Evolutionary conservation across 2,888 invertebrate species (phyloP), one percentile per base, ranked within the genome.

Genomic region (Eupithecia subumbrata): DNA sequence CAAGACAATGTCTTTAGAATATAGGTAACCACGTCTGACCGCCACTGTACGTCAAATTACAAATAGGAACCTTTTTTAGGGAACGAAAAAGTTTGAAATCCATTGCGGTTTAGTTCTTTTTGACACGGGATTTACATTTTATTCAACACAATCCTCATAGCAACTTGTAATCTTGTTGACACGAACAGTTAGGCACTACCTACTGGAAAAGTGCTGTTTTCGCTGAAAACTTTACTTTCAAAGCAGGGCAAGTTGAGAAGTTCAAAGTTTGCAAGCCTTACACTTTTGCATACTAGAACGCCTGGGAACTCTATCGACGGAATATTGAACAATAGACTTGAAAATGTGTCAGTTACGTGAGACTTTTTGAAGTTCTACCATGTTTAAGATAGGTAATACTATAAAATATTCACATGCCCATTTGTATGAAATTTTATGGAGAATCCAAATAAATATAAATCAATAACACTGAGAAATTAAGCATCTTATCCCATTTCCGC

Each of bases 141-240:
- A 68, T 43, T 40, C 25, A 43, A 68, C 43, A 22, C 14, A 68
- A 40, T 43, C 14, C 40, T 40, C 68, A 68, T 18, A 68, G 37
- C 25, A 43, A 68, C 22, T 64, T 69, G 63, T 71, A 70, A 70
- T 56, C 70, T 70, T 70, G 70, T 70, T 40, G 52, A 60, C 56
- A 70, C 37, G 56, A 25, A 25, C 48, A 22, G 37, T 71, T 56
- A 8, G 48, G 71, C 8, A 43, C n/a, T n/a, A 68, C 68, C 68
- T 22, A 68, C 68, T 68, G 68, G n/a, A 22, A 68, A 68, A 68
- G 68, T 68, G 68, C 68, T 68, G 68, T 22, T 68, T 68, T 68
- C 68, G 43, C 68, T 22, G 11, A 68, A 67, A 68, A 68, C 22
- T 43, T 64, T 64, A 34, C 8, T 30, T 67, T 67, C 16, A 22